Evolutionary conservation across 1,140 invertebrate species (phyloP), one percentile per base, ranked within the genome.

Genomic region (Listronotus oregonensis): DNA sequence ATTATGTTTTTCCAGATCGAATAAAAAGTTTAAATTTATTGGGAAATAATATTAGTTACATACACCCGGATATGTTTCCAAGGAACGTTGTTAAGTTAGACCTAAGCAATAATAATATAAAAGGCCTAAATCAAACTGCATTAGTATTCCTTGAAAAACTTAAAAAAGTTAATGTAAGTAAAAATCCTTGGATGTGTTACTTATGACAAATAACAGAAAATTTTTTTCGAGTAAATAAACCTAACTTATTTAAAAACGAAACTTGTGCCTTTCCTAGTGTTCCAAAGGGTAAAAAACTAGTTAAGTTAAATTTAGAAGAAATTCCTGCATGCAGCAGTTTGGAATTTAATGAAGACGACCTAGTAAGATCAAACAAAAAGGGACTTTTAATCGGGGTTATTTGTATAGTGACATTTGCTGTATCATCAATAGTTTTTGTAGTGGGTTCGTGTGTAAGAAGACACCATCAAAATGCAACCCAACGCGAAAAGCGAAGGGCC

Each of bases 101-200:
- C 74, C 71, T 89, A 43, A 87, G 85, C 3, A 72, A 81, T n/a
- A 90, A 90, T 71, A 78, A 80, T 66, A 80, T 89, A 42, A 75
- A 82, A 54, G 84, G 83, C 0, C 69, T 89, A 39, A 82, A 83
- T 52, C 82, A 85, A 59, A 74, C 81, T 43, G 74, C 85, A n/a
- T 71, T 88, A 43, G 75, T 81, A 14, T 75, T 81, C 59, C 73
- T 86, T 58, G 85, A 85, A 66, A 79, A 77, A 12, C 79, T 84
- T 64, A 76, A 80, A n/a, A 76, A 77, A 9, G 73, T 89, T 0
- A 77, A 82, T 68, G 70, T 89, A 47, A 77, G 83, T 8, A 82
- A 81, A 15, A 89, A 89, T 76, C 83, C 83, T 4, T 90, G 87
- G 86, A 79, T 80, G 5, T 90, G 88, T 74, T 84, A 87, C 71